phyloP scores from a whole-genome alignment of 2,113 vertebrate species.

The Scomber scombrus region DNA sequence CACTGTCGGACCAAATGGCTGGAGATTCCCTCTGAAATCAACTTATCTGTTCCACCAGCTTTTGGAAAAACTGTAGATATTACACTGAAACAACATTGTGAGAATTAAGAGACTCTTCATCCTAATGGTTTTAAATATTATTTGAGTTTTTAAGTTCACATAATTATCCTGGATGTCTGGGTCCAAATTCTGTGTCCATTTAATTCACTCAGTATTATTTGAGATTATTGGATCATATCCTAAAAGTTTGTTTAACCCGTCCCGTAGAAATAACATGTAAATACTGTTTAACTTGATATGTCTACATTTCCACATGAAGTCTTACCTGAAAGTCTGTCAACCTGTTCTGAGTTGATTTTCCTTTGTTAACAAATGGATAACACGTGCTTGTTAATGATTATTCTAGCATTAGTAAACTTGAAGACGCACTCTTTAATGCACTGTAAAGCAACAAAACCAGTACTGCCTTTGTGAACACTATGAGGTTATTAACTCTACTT shows the following conservation, averaged over 20 bases:
- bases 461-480: constrained; percentile 61
- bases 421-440: constrained; percentile 55
- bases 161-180: constrained; percentile 1
- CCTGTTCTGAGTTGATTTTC: constrained; percentile 10
- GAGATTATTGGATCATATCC: constrained; percentile 30
- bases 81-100: constrained; percentile 18
- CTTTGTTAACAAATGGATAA: constrained; percentile 33
- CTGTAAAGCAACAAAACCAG: constrained; percentile 58
- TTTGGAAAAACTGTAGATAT: constrained; percentile 22
- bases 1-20: constrained; percentile 41
- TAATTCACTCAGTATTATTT: constrained; percentile 72
- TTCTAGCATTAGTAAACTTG: constrained; percentile 43
- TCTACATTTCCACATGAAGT: constrained; percentile 31
- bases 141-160: not conserved
- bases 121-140: not conserved
- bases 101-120: constrained; percentile 15
- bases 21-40: not conserved
- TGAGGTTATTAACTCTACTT: constrained; percentile 37
- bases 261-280: constrained; percentile 42
- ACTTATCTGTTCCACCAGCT: not conserved
- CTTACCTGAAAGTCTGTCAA: not conserved
- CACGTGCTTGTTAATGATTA: constrained; percentile 39
- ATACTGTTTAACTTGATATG: constrained; percentile 40
- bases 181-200: constrained; percentile 4
- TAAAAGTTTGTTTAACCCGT: constrained; percentile 2